phyloP scores from a whole-genome alignment of 2,113 vertebrate genomes.

The Carassius auratus region DNA sequence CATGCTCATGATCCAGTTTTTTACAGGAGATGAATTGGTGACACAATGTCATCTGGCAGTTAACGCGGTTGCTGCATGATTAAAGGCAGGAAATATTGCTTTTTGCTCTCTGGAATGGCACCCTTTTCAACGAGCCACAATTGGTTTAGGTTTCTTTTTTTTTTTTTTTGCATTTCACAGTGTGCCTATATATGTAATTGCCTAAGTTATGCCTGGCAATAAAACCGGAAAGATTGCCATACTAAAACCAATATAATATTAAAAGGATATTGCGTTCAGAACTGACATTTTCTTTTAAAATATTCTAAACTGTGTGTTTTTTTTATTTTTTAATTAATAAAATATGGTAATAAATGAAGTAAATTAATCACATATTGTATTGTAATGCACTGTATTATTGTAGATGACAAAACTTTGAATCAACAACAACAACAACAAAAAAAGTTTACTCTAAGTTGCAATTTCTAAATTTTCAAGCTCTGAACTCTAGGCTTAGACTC shows the following conservation, averaged over 20 bases:
- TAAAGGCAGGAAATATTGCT: slow-evolving; percentile 26
- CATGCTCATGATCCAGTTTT: slow-evolving; percentile 29
- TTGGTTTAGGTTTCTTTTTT: not conserved
- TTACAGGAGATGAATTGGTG: slow-evolving; percentile 21
- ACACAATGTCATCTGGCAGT: slow-evolving; percentile 20
- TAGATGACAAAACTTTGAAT: not conserved
- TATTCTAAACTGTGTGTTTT: not conserved
- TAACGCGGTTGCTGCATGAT: slow-evolving; percentile 19
- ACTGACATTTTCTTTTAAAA: not conserved
- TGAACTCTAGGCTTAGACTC: not conserved
- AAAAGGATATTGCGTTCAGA: slow-evolving; percentile 9
- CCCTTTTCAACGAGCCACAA: not conserved
- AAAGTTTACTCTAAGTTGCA: not conserved
- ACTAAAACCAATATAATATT: not conserved
- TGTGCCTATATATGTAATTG: slow-evolving; percentile 13
- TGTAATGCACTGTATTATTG: not conserved
- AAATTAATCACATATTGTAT: not conserved
- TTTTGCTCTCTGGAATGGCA: slow-evolving; percentile 1
- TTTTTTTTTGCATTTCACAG: not conserved
- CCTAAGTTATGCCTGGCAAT: slow-evolving; percentile 39
- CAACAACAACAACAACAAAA: not conserved
- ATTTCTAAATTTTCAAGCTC: not conserved
- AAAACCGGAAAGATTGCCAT: not conserved
- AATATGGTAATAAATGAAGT: not conserved
- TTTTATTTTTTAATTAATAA: not conserved